Evolutionary conservation across 2,113 vertebrate species (phyloP).

Genomic region (Apus apus): DNA sequence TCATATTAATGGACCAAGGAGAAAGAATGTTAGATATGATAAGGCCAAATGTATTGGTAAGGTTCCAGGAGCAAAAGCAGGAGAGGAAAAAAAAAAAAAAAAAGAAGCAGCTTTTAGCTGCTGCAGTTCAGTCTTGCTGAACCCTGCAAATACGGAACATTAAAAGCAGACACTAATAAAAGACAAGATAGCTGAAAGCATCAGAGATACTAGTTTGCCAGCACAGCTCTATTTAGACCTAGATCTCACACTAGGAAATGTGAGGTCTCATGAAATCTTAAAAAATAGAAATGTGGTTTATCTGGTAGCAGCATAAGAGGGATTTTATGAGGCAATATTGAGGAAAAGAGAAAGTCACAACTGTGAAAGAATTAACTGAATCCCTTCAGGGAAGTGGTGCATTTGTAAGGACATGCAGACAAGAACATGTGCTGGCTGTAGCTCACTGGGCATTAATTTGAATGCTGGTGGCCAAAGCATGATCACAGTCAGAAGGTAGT

Average conservation of each 20-base stretch:
- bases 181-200: conserved; percentile 7
- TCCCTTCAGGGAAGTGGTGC: not conserved
- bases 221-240: conserved; percentile 40
- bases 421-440: not conserved
- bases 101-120: not conserved
- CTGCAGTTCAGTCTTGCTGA: not conserved
- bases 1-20: not conserved
- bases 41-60: not conserved
- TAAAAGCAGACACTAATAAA: conserved; percentile 32
- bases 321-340: conserved; percentile 18
- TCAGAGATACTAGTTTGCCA: not conserved
- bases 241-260: conserved; percentile 25
- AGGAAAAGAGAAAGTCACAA: conserved; percentile 32
- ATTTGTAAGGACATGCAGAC: not conserved
- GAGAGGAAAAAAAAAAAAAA: not conserved
- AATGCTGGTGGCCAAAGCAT: not conserved
- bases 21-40: not conserved
- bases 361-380: conserved; percentile 7
- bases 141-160: not conserved
- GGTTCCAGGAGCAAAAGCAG: not conserved
- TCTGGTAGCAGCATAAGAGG: not conserved
- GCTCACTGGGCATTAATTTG: not conserved
- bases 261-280: conserved; percentile 9
- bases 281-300: conserved; percentile 32
- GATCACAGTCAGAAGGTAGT: not conserved